Evolutionary conservation across 2,797 vertebrate species (phyloP), one percentile per base, ranked within the genome.

Genomic region (Melanotaenia maccullochi): DNA sequence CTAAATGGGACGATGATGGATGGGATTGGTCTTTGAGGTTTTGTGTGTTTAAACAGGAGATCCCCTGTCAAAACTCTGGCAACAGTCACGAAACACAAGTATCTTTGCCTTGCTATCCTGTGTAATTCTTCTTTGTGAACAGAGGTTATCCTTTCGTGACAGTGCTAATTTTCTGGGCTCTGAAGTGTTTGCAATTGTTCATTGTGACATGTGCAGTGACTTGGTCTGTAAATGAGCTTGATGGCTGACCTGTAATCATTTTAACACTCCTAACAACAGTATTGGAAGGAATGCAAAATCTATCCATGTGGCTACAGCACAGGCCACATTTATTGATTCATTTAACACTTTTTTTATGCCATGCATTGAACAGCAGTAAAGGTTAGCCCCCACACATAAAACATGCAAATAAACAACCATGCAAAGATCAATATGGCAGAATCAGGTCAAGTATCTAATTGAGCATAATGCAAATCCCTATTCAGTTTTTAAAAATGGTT

Each of bases 21-120:
- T 89, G 63, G 86, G 73, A 55, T 76, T 66, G 86, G 79, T 71
- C 72, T 70, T 66, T 82, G 90, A 78, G 90, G 90, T 80, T 88
- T 60, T 72, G 63, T 79, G 79, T 85, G 82, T 90, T 92, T 85
- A 70, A 82, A 83, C 78, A 72, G 85, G 74, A 82, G 85, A 80
- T 89, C 77, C 40, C 79, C 86, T 81, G 84, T 88, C 74, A 89
- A 85, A 89, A 76, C 36, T 82, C 72, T 75, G 78, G 73, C 81
- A 73, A 33, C 60, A n/a, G 60, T 60, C 64, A 40, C 63, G 75
- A 79, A 80, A 82, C 81, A 56, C 8, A 33, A 81, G 78, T 38
- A 72, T 76, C 62, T 57, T 68, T 68, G 59, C 67, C 60, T 64
- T 14, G 55, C 62, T 36, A 30, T 62, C 40, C 66, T 24, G 36